Conservation (phyloP, 2,888 invertebrate genomes). For the Agonopterix subpropinquella region DNA sequence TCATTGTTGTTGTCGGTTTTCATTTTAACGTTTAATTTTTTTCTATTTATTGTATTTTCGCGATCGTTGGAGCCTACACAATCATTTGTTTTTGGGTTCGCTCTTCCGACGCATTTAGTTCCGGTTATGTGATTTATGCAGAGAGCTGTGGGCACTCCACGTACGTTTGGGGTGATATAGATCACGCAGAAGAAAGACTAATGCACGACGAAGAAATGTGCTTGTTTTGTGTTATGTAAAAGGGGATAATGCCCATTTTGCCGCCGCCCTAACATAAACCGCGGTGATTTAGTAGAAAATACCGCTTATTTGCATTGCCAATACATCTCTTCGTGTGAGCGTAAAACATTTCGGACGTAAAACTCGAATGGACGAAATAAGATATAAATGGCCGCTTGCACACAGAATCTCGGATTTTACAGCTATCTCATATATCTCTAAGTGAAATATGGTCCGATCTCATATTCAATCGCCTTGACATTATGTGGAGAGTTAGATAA, state of each 20-base stretch:
- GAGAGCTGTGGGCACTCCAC: conserved; percentile 26
- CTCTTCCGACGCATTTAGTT: conserved; percentile 48
- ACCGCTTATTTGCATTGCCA: conserved; percentile 60
- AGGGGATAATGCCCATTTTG: conserved; percentile 40
- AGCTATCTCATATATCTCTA: conserved; percentile 45
- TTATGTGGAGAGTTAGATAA: conserved; percentile 31
- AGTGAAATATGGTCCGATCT: conserved; percentile 48
- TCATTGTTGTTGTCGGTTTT: conserved; percentile 69
- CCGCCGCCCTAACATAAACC: conserved; percentile 41
- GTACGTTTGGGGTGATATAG: conserved; percentile 29
- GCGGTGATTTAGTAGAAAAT: conserved; percentile 54
- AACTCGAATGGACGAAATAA: conserved; percentile 55
- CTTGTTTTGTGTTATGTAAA: conserved; percentile 45
- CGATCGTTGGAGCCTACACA: conserved; percentile 40
- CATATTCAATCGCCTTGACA: conserved; percentile 42
- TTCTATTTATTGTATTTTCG: conserved; percentile 56
- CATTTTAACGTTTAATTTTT: conserved; percentile 66
- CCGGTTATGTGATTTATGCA: conserved; percentile 48
- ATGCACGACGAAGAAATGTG: conserved; percentile 42
- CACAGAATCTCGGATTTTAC: conserved; percentile 54
- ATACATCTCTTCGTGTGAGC: conserved; percentile 44
- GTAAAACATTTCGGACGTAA: conserved; percentile 54
- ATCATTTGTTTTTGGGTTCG: conserved; percentile 58
- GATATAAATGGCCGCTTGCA: conserved; percentile 52
- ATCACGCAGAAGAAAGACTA: conserved; percentile 38